Conservation (phyloP, 2,888 invertebrate genomes). For the Drosophila mimica region DNA sequence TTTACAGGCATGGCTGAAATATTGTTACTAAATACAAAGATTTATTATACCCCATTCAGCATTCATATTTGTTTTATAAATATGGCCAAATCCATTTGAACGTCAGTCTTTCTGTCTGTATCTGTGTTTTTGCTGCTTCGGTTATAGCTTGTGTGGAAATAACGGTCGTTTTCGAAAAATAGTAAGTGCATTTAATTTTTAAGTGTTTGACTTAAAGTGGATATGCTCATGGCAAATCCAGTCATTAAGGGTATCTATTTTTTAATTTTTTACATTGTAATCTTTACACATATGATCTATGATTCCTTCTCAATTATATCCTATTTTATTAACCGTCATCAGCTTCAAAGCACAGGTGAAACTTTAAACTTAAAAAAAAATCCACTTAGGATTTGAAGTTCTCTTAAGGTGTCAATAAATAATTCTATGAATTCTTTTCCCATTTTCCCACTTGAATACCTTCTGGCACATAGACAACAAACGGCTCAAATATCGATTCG, state of each 20-base stretch:
- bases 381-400: neutral
- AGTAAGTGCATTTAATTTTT: neutral
- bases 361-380: neutral
- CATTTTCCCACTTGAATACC: neutral
- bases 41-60: neutral
- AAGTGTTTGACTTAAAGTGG: neutral
- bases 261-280: too few relatives aligned
- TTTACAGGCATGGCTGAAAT: slow-evolving; percentile 12
- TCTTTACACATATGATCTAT: neutral
- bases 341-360: too few relatives aligned
- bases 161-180: neutral
- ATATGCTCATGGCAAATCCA: neutral
- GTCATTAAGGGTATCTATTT: neutral
- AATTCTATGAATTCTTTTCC: neutral
- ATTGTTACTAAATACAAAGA: neutral
- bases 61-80: neutral
- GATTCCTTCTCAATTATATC: neutral
- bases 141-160: neutral
- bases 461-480: slow-evolving; percentile 2
- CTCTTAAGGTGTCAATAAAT: neutral
- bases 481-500: slow-evolving; percentile 9
- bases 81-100: neutral
- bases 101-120: neutral
- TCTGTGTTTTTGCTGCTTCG: neutral
- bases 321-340: neutral